Conservation (phyloP, 2,888 invertebrate species). For the Limulus polyphemus region DNA sequence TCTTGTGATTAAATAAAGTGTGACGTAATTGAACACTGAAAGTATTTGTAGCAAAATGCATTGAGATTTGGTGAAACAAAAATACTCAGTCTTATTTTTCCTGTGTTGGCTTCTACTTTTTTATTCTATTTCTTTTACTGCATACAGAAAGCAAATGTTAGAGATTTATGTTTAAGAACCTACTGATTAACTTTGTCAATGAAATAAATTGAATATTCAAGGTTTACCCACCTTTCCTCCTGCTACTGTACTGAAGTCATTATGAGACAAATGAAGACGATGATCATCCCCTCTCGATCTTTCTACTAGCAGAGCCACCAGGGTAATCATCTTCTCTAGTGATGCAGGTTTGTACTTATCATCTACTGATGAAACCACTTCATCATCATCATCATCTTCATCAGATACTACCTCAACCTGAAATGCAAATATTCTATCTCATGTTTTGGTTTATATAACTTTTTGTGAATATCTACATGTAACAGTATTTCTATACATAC, state of each 20-base stretch:
- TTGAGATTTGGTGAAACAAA: too few relatives aligned
- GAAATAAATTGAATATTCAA: background rate
- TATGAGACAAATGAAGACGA: slow-evolving; percentile 54
- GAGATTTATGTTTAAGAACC: too few relatives aligned
- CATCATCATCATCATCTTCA: slow-evolving; percentile 53
- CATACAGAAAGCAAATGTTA: too few relatives aligned
- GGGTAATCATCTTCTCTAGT: slow-evolving; percentile 86
- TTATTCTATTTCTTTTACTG: too few relatives aligned
- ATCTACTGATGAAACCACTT: slow-evolving; percentile 45
- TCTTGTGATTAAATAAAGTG: too few relatives aligned
- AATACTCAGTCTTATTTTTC: too few relatives aligned
- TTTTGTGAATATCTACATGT: too few relatives aligned
- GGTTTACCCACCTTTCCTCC: slow-evolving; percentile 57
- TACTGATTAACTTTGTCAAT: background rate
- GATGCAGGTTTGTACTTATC: slow-evolving; percentile 79
- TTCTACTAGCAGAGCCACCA: slow-evolving; percentile 76
- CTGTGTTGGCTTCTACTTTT: too few relatives aligned
- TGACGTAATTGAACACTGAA: too few relatives aligned
- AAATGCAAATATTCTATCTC: background rate
- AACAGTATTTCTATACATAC: too few relatives aligned
- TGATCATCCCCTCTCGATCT: slow-evolving; percentile 61
- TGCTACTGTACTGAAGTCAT: slow-evolving; percentile 67
- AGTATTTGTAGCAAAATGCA: too few relatives aligned
- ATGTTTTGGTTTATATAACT: too few relatives aligned
- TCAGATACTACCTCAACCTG: slow-evolving; percentile 54